Evolutionary conservation across 2,888 invertebrate species (phyloP), one percentile per base, ranked within the genome.

Genomic region (Uloborus plumipes): DNA sequence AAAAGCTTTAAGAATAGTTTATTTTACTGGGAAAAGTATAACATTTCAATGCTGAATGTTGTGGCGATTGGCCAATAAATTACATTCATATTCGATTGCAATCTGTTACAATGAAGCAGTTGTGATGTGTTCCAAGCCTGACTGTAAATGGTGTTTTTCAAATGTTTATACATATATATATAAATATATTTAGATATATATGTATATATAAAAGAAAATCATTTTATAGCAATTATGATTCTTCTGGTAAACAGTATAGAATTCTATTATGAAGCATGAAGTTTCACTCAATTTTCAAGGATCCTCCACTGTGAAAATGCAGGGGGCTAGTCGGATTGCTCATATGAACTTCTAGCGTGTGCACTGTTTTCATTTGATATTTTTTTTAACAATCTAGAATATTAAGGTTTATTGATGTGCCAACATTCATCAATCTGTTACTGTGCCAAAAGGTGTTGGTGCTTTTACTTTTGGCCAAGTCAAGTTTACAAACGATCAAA

Each of bases 391-490:
- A 11, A 39, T 39, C 39, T 11, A 39, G 39, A 39, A 39, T 39
- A 4, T 26, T 4, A 39, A 39, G 39, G 11, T 39, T 7, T 31
- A 7, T 31, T 39, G 9, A 39, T 39, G 39, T 39, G 39, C 39
- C 39, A 39, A 39, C 3, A 59, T 75, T 55, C 20, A 47, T 77
- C 62, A 15, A 20, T 50, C n/a, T 18, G 20, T 69, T 70, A 39
- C 62, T 77, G 77, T 77, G 77, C 77, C 77, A 77, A 77, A 72
- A 72, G n/a, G 26, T 70, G 61, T 76, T 55, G 77, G 77, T 77
- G 53, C 77, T 77, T 70, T 71, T 71, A 58, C 70, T 61, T 59
- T 58, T 51, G 55, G 51, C 66, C 75, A 18, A 50, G 31, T 75
- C 75, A 22, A 61, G 51, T 67, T 67, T 58, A 59, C 39, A 20